Base-by-base conservation (phyloP, 2,888 invertebrate genomes). In the Sympetrum striolatum region DNA sequence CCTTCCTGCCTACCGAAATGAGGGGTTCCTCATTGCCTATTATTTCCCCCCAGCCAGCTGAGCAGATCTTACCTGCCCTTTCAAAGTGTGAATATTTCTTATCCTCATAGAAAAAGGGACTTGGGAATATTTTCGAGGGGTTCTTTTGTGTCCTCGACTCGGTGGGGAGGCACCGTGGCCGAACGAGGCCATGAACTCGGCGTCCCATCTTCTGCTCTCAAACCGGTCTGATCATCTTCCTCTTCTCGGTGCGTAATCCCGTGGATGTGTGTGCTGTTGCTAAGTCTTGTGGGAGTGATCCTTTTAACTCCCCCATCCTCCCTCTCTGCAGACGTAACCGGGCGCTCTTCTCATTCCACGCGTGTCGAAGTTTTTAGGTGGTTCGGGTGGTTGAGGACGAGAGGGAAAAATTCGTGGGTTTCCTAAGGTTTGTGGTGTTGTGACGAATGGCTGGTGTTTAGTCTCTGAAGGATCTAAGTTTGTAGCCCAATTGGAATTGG, bases 191-290 rank as follows among this genome's bases (percentile, higher is more conserved):
- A 64, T 64, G 64, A 64, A 64, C 64, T 25, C 25, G 8, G 64
- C 22, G 64, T 14, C 12, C 64, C 25, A 73, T 73, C 73, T 3
- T 25, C 73, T 73, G 25, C 73, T 25, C 31, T 31, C 22, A 73
- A 73, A 73, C 73, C 73, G 73, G 73, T 73, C 73, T 12, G 14
- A 14, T 73, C 73, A 25, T 73, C 10, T 73, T 31, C 73, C 73
- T 31, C 64, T 10, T 64, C 25, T 25, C 31, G 73, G 73, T 73
- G 73, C 73, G 73, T 73, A 31, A 25, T 31, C 25, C 12, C 12
- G 14, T 8, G 10, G 73, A 10, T 12, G 58, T 53, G 86, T 60
- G 86, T 86, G 86, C 86, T 86, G 86, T 86, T 86, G 86, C 86
- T 86, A 86, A 64, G 86, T 60, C 60, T 86, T 53, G 60, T 73